These are phyloP conservation scores for Pipistrellus kuhlii DNA, from an alignment of 2,797 vertebrate genomes.

Conservation along the genomic window DNA sequence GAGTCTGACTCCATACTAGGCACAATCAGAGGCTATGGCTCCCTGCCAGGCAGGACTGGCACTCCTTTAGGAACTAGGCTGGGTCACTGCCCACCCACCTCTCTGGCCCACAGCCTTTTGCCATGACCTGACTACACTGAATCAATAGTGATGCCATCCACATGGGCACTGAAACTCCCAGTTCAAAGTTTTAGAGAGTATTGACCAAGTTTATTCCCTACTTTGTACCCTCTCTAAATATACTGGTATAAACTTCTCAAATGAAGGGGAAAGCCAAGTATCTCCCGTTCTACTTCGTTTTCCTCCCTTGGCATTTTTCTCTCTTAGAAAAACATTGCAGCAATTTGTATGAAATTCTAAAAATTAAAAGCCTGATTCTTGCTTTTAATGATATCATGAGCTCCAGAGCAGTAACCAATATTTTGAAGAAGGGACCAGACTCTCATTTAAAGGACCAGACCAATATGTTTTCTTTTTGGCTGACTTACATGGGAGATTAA, in stretches of 20 bases:
- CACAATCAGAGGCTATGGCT: background rate
- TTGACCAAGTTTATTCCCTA: background rate
- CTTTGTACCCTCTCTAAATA: background rate
- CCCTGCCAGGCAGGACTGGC: background rate
- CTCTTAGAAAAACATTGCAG: background rate
- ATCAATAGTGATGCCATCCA: background rate
- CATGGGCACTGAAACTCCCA: background rate
- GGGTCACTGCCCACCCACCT: constrained; percentile 4
- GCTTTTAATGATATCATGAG: background rate
- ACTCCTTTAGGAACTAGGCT: background rate
- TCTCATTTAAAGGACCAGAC: constrained; percentile 12
- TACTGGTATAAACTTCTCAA: background rate
- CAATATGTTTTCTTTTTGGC: constrained; percentile 71
- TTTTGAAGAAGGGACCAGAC: background rate
- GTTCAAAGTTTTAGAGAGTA: background rate
- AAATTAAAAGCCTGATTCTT: background rate
- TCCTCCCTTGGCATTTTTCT: constrained; percentile 26
- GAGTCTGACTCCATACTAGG: background rate
- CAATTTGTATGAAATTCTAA: background rate
- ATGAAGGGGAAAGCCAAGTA: background rate
- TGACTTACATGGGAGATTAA: constrained; percentile 58
- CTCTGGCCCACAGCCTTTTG: constrained; percentile 34
- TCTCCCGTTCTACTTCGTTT: background rate
- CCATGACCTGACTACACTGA: background rate
- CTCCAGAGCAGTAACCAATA: background rate